Evolutionary conservation across 1,140 invertebrate genomes (phyloP), one percentile per base, ranked within the genome.

Genomic region (Dreissena polymorpha): DNA sequence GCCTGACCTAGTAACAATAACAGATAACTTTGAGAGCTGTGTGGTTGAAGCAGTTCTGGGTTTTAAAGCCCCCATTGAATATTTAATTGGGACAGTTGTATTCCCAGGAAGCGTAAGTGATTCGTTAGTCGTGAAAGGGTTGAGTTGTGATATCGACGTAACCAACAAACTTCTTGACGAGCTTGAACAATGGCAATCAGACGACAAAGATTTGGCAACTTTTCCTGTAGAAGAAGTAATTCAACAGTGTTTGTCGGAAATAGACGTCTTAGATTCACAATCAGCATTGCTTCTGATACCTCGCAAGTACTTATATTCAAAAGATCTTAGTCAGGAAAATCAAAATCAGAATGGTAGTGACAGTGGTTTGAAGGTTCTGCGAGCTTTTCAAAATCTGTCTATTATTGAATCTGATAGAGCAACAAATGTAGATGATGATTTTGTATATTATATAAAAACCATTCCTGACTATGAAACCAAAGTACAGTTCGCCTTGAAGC

Each of bases 401-500:
- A 67, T 49, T 10, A 6, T 29, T 12, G 50, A 5, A 13, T n/a
- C n/a, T 18, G 73, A 73, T 12, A 79, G 29, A 16, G 39, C 39
- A n/a, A 51, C 71, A 51, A 51, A 80, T 13, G 69, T 71, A 63
- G 69, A 85, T 8, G 79, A 74, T 16, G 50, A 57, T 29, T 10
- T 64, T 60, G 71, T 80, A 13, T 23, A 70, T 16, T 70, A 80
- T 18, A 78, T 83, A 10, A 60, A 77, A 14, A 78, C 60, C 10
- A 78, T 73, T 69, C 73, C 82, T 14, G 86, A 88, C 23, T 92
- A 90, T 83, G 82, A 93, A 92, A 71, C 92, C 94, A 88, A 90
- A 84, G 94, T 97, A 8, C 96, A 97, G 90, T 97, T 97, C 89
- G 97, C 96, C 0, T 93, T 97, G 49, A 98, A 98, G 93, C 93